Evolutionary conservation across 2,113 vertebrate species (phyloP), one percentile per base, ranked within the genome.

Genomic region (Tetrax tetrax): DNA sequence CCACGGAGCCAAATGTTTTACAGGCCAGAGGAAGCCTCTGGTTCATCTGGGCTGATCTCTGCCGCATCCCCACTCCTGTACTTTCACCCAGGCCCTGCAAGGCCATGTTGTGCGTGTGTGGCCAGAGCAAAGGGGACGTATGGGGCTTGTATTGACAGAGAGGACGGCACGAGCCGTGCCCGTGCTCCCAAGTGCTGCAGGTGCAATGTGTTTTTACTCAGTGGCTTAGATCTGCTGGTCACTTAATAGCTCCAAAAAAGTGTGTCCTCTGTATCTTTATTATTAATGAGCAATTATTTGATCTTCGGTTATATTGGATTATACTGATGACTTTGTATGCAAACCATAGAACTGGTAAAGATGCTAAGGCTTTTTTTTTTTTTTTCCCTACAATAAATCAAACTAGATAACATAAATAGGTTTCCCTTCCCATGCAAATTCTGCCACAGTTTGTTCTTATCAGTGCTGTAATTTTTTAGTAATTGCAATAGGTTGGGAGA

Each of bases 381-480:
- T 64, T 45, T 50, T 64, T 41, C 4, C 8, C 22, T 38, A 37
- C 27, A 77, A 48, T 50, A 70, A 59, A 76, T 60, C 12, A 72
- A 90, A 96, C 82, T 20, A 83, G 22, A 25, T 43, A 79, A 78
- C 8, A 20, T 54, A 64, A 70, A 76, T 14, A 17, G 6, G 23
- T 47, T 92, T 95, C 20, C 22, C 45, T 72, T 92, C 48, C 54
- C 51, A 37, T 79, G 57, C 11, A 92, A 93, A 89, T 87, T 72
- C 53, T 76, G 57, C 29, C 54, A 93, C 29, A 72, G 33, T 51
- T 84, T 82, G 31, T 82, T 82, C 53, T 95, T 87, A 65, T 45
- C 20, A 84, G 72, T 24, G 21, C 57, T 68, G 23, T 19, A 75
- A 19, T 14, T 7, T 65, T 89, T 64, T 20, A 53, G 20, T 57